Evolutionary conservation across 2,888 invertebrate genomes (phyloP).

Genomic region (Asteroscopus sphinx): DNA sequence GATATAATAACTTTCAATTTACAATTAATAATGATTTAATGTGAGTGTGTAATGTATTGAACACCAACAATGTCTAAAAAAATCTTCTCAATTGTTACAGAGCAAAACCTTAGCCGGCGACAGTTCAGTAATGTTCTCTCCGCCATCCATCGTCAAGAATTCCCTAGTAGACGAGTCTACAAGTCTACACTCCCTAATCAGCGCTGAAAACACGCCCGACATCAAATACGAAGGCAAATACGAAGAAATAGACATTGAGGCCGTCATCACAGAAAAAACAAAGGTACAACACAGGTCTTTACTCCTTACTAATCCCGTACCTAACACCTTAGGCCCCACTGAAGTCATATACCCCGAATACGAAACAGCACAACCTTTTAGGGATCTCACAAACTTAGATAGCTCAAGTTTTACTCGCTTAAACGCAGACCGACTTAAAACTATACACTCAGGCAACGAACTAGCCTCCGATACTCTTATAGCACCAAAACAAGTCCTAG

Average conservation of each 20-base stretch:
- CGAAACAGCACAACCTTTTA: constrained; percentile 63
- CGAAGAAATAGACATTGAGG: constrained; percentile 80
- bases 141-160: constrained; percentile 96
- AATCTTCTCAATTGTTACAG: constrained; percentile 87
- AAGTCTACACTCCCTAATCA: constrained; percentile 89
- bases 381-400: constrained; percentile 80
- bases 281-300: constrained; percentile 89
- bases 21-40: too few species aligned
- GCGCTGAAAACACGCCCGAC: constrained; percentile 82
- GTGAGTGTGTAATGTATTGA: too few species aligned
- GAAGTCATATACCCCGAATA: constrained; percentile 53
- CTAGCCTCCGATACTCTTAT: constrained; percentile 78
- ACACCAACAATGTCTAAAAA: neutral
- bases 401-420: constrained; percentile 81
- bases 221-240: constrained; percentile 63
- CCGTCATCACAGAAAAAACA: constrained; percentile 79
- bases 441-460: constrained; percentile 77
- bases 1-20: too few species aligned
- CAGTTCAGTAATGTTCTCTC: constrained; percentile 95
- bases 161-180: constrained; percentile 92
- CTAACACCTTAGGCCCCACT: constrained; percentile 65
- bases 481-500: constrained; percentile 84
- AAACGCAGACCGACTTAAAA: constrained; percentile 83
- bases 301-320: constrained; percentile 82
- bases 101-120: constrained; percentile 95